Percentiles rank a stretch among this genome's conserved stretches.
These are phyloP conservation scores for Volucella inflata DNA, from an alignment of 2,888 invertebrate genomes.

Conservation along the genomic window DNA sequence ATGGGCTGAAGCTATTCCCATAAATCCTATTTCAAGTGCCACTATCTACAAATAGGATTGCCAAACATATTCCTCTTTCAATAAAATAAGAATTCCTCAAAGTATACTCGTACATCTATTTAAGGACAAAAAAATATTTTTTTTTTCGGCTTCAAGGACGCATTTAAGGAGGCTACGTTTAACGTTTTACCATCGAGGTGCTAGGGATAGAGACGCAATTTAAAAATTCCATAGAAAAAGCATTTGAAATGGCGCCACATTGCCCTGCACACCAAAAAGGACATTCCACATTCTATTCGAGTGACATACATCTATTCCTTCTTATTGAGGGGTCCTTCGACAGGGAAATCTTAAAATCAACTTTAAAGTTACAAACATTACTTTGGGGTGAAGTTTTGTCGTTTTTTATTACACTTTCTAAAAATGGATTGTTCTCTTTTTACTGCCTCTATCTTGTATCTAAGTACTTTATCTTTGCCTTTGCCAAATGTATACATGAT, in stretches of 20 bases:
- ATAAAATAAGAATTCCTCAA: slow-evolving; percentile 8
- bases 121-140: slow-evolving; percentile 1
- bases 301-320: slow-evolving; percentile 49
- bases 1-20: slow-evolving; percentile 60
- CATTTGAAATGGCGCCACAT: slow-evolving; percentile 66
- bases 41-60: slow-evolving; percentile 57
- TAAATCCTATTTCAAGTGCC: slow-evolving; percentile 52
- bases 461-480: too few species aligned
- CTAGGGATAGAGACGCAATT: slow-evolving; percentile 59
- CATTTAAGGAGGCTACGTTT: slow-evolving; percentile 41
- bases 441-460: slow-evolving; percentile 51
- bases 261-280: slow-evolving; percentile 46
- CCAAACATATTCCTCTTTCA: slow-evolving; percentile 38
- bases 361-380: slow-evolving; percentile 62
- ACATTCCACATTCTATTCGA: slow-evolving; percentile 45
- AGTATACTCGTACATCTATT: slow-evolving; percentile 12
- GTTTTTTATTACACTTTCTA: slow-evolving; percentile 58
- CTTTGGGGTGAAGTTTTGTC: slow-evolving; percentile 46
- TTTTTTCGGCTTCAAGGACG: slow-evolving; percentile 49
- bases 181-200: slow-evolving; percentile 37
- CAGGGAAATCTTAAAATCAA: slow-evolving; percentile 40
- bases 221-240: slow-evolving; percentile 61
- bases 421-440: slow-evolving; percentile 50
- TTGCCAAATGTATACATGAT: too few species aligned
- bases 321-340: slow-evolving; percentile 24